These are phyloP conservation scores for Drosophila cardini DNA, from an alignment of 1,140 invertebrate genomes.

Conservation along the genomic window DNA sequence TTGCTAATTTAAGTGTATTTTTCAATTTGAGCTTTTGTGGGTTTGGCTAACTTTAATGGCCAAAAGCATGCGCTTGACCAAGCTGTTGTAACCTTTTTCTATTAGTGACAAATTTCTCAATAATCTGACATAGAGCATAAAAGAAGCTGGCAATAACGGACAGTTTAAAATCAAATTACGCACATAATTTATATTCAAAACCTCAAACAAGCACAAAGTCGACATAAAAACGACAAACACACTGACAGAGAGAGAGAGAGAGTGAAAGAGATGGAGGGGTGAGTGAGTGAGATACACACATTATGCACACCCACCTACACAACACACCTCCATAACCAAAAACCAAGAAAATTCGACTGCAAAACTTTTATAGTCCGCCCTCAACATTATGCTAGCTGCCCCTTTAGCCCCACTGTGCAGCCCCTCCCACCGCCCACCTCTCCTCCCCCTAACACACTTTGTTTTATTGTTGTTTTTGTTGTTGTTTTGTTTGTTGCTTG, in stretches of 20 bases:
- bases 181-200: slow-evolving; percentile 80
- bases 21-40: background rate
- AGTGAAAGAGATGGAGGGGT: no score
- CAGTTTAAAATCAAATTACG: slow-evolving; percentile 81
- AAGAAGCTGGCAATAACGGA: slow-evolving; percentile 60
- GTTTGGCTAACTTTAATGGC: background rate
- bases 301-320: slow-evolving; percentile 2
- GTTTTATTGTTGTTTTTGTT: slow-evolving; percentile 40
- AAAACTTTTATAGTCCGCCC: slow-evolving; percentile 77
- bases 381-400: slow-evolving; percentile 55
- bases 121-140: slow-evolving; percentile 36
- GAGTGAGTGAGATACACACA: slow-evolving; percentile 12
- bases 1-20: background rate
- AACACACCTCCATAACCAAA: slow-evolving; percentile 25
- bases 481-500: slow-evolving; percentile 51
- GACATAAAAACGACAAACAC: slow-evolving; percentile 41
- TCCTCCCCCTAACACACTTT: slow-evolving; percentile 40
- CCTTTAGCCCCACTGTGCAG: background rate
- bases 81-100: slow-evolving; percentile 26
- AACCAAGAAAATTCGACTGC: slow-evolving; percentile 55
- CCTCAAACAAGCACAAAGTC: slow-evolving; percentile 52
- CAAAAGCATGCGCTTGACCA: background rate
- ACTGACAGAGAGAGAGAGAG: slow-evolving; percentile 7
- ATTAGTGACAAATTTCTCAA: slow-evolving; percentile 52
- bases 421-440: background rate